Evolutionary conservation across 2,797 vertebrate genomes (phyloP).

Genomic region (Oreortyx pictus): DNA sequence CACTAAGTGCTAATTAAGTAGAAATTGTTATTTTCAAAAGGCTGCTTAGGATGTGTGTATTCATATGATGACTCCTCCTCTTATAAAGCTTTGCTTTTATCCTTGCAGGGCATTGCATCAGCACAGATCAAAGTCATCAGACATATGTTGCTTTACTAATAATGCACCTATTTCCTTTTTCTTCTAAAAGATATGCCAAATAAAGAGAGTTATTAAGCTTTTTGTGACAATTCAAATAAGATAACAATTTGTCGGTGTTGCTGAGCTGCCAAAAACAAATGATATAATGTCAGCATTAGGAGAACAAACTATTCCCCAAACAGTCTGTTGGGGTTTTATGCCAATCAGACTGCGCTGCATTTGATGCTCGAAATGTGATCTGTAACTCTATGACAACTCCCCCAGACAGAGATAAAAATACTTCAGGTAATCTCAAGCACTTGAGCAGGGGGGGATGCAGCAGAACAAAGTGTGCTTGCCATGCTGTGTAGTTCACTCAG

Average conservation of each 20-base stretch:
- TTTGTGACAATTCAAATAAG: constrained; percentile 47
- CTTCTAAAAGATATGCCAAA: not conserved
- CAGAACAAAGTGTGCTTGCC: fast-evolving
- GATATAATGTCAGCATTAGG: constrained; percentile 46
- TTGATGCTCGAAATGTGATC: not conserved
- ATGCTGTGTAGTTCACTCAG: fast-evolving
- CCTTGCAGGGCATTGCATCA: not conserved
- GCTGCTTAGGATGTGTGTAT: not conserved
- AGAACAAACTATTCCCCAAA: constrained; percentile 39
- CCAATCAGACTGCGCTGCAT: not conserved
- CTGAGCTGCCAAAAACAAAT: constrained; percentile 59
- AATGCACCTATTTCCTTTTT: constrained; percentile 40
- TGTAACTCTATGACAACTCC: not conserved
- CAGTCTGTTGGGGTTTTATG: constrained; percentile 24
- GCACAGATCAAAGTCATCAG: constrained; percentile 37
- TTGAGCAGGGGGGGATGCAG: fast-evolving
- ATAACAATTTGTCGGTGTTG: constrained; percentile 19
- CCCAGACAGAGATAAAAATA: not conserved
- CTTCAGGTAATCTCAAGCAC: not conserved
- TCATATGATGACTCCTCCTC: not conserved
- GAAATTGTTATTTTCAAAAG: constrained; percentile 43
- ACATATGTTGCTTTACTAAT: constrained; percentile 43
- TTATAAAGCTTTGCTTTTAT: constrained; percentile 34
- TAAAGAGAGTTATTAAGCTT: constrained; percentile 44
- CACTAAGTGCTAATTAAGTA: constrained; percentile 29